phyloP scores from a whole-genome alignment of 2,113 vertebrate genomes.

The Rattus norvegicus region GRCr8 NC_086038.1:32608001-32608500 shows the following conservation, averaged over 20 bases:
- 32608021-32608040: not conserved
- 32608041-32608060: not conserved
- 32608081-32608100: not conserved
- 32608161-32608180: not conserved
- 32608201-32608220: not conserved
- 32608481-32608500: not conserved
- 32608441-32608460: not conserved
- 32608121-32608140: not conserved
- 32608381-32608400: not conserved
- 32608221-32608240: not conserved
- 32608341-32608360: not conserved
- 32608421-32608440: not conserved
- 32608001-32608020: not conserved
- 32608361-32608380: not conserved
- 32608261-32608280: not conserved
- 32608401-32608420: not conserved
- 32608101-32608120: not conserved
- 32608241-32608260: not conserved
- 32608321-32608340: not conserved
- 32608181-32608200: not conserved
- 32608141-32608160: not conserved
- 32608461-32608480: not conserved
- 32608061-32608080: not conserved
- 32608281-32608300: not conserved
- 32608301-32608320: conserved; percentile 4